These are phyloP conservation scores for Hycleus phaleratus DNA, from an alignment of 1,140 invertebrate species.

Conservation along the genomic window DNA sequence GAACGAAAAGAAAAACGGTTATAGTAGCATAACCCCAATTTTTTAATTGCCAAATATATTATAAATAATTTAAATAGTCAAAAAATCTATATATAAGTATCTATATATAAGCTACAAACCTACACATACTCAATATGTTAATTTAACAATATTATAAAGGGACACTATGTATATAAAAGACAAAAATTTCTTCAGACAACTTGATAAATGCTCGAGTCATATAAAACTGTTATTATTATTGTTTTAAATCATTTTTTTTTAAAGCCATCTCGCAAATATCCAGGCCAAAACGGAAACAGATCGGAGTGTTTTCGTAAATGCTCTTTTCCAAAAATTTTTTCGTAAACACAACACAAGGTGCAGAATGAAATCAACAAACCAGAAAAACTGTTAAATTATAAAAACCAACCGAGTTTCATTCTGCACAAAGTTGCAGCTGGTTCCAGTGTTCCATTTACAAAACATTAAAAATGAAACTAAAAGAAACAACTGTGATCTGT, in stretches of 20 bases:
- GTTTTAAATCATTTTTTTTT: neutral
- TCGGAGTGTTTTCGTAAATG: conserved; percentile 63
- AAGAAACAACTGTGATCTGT: conserved; percentile 27
- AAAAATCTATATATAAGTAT: neutral
- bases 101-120: conserved; percentile 5
- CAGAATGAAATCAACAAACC: conserved; percentile 32
- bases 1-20: no score
- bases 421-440: conserved; percentile 35
- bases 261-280: neutral
- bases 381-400: neutral
- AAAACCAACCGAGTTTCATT: conserved; percentile 17
- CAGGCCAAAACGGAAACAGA: conserved; percentile 22
- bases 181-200: conserved; percentile 1
- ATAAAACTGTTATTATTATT: neutral
- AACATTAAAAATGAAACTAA: neutral
- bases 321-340: conserved; percentile 60
- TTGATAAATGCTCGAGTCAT: conserved; percentile 9
- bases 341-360: conserved; percentile 61
- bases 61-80: conserved; percentile 15
- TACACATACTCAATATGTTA: neutral
- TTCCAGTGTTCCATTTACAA: conserved; percentile 4
- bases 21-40: no score
- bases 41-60: no score
- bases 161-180: no score
- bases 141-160: no score